Percentiles rank a stretch among this genome's conserved stretches.
Conservation (phyloP, 2,888 invertebrate species). For the Mycalesis mineus region DNA sequence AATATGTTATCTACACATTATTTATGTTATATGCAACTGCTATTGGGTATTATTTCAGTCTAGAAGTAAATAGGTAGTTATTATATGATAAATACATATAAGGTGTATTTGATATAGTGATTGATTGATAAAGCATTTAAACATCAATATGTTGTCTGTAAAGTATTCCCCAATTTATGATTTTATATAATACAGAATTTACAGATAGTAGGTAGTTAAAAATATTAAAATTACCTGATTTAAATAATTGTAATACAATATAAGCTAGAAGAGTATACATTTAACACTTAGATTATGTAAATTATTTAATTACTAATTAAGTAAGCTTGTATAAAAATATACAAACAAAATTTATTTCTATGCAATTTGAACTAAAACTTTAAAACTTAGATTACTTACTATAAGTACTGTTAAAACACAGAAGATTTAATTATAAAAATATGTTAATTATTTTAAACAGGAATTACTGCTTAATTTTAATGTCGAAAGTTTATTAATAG, state of each 20-base stretch:
- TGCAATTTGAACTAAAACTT: not conserved
- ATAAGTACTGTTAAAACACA: no score
- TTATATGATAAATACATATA: not conserved
- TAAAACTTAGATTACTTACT: not conserved
- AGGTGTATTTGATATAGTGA: not conserved
- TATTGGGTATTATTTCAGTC: not conserved
- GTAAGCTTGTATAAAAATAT: conserved; percentile 19
- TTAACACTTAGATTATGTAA: not conserved
- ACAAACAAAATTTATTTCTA: not conserved
- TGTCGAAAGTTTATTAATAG: no score
- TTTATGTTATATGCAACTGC: not conserved
- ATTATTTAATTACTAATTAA: conserved; percentile 1
- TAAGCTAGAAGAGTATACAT: not conserved
- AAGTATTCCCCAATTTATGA: not conserved
- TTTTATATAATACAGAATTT: no score
- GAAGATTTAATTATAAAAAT: no score
- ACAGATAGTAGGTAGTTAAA: no score
- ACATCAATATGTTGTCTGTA: not conserved
- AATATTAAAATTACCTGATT: no score
- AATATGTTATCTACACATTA: no score
- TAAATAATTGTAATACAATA: not conserved
- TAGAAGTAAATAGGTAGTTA: not conserved
- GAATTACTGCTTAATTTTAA: no score
- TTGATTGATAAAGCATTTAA: not conserved
- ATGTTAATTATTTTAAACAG: no score